phyloP scores from a whole-genome alignment of 2,888 invertebrate genomes.

The Rhamnusium bicolor region DNA sequence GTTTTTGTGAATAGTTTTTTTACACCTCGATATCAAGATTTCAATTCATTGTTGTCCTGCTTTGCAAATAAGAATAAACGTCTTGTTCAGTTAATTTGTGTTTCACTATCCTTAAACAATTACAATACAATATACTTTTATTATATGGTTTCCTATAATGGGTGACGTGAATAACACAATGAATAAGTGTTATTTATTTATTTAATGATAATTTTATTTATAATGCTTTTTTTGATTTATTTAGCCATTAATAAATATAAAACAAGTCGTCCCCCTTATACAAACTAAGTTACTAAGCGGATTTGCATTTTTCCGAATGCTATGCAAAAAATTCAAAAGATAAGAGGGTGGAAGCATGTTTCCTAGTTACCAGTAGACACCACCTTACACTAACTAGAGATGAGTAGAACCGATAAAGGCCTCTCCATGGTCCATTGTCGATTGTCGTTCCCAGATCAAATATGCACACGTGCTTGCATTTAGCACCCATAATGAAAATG shows the following conservation, averaged over 20 bases:
- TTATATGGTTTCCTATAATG: too few relatives aligned
- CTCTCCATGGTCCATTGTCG: conserved; percentile 46
- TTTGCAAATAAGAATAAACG: too few relatives aligned
- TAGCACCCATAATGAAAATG: conserved; percentile 50
- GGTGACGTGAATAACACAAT: too few relatives aligned
- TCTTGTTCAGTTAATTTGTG: too few relatives aligned
- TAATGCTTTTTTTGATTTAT: not conserved
- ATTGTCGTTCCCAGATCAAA: conserved; percentile 48
- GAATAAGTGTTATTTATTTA: too few relatives aligned
- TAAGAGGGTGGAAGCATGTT: conserved; percentile 42
- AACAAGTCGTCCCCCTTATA: conserved; percentile 20
- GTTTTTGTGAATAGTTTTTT: too few relatives aligned
- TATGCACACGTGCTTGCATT: conserved; percentile 53
- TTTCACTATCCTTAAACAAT: too few relatives aligned
- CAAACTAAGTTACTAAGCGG: conserved; percentile 48
- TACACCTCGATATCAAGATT: too few relatives aligned
- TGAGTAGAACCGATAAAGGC: conserved; percentile 45
- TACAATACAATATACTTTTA: too few relatives aligned
- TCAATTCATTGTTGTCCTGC: too few relatives aligned
- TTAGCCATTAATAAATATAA: conserved; percentile 21
- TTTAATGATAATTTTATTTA: not conserved
- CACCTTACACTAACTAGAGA: conserved; percentile 27
- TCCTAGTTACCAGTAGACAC: conserved; percentile 41
- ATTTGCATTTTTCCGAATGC: conserved; percentile 54
- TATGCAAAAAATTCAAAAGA: conserved; percentile 43